A percentile compares a stretch with the other conserved stretches of the same genome.
These are phyloP conservation scores for Allolobophora icterica DNA, from an alignment of 2,888 invertebrate species.

Conservation along the genomic window DNA sequence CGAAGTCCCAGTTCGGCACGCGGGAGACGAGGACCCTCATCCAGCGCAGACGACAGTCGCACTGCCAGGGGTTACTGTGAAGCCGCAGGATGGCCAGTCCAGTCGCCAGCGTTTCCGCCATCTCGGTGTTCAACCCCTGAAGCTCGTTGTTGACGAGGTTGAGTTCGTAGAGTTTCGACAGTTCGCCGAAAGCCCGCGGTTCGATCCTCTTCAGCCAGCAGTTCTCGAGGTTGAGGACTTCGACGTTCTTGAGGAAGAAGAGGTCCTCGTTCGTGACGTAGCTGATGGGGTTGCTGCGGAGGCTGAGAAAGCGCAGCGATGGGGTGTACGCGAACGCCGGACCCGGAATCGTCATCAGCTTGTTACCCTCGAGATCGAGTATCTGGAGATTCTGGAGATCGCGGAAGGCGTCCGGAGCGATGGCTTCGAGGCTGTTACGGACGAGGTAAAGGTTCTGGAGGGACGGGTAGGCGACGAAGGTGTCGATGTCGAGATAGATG, in stretches of 20 bases:
- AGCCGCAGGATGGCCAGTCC: slow-evolving; percentile 46
- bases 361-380: slow-evolving; percentile 47
- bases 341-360: slow-evolving; percentile 40
- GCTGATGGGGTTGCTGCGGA: slow-evolving; percentile 46
- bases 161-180: slow-evolving; percentile 45
- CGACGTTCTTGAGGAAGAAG: slow-evolving; percentile 42
- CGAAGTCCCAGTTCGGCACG: slow-evolving; percentile 49
- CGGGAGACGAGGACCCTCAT: slow-evolving; percentile 42
- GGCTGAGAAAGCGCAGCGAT: slow-evolving; percentile 44
- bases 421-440: slow-evolving; percentile 44
- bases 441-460: slow-evolving; percentile 48
- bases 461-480: slow-evolving; percentile 44
- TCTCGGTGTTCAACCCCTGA: slow-evolving; percentile 32
- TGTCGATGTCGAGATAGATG: slow-evolving; percentile 41
- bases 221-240: slow-evolving; percentile 50
- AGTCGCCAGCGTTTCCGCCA: slow-evolving; percentile 42
- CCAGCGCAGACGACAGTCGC: slow-evolving; percentile 50
- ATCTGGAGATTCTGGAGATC: slow-evolving; percentile 47
- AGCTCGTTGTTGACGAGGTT: slow-evolving; percentile 50
- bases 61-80: slow-evolving; percentile 49
- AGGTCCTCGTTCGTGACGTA: slow-evolving; percentile 43
- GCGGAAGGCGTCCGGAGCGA: slow-evolving; percentile 47
- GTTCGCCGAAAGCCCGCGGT: slow-evolving; percentile 43
- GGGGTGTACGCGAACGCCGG: slow-evolving; percentile 41
- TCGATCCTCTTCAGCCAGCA: slow-evolving; percentile 46